Conservation (phyloP, 2,888 invertebrate genomes). For the Trachelus stipa region DNA sequence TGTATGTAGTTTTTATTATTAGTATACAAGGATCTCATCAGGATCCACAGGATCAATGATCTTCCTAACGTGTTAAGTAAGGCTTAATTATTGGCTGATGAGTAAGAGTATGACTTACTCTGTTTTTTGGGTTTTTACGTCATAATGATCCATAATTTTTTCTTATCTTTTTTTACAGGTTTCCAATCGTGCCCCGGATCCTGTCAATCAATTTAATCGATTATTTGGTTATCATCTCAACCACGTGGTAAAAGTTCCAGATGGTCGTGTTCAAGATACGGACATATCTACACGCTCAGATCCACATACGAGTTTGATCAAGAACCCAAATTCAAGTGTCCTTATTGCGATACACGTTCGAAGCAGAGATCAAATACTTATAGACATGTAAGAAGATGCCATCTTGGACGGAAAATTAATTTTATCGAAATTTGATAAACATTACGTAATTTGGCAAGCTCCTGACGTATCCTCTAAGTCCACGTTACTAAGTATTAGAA, state of each 20-base stretch:
- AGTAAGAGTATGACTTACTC: neutral
- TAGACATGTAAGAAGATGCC: conserved; percentile 49
- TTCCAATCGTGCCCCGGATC: neutral
- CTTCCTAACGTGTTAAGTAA: neutral
- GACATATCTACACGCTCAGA: too few species aligned
- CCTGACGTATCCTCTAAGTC: too few species aligned
- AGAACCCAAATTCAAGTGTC: conserved; percentile 43
- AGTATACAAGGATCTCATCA: neutral
- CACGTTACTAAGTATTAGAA: too few species aligned
- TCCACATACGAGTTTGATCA: conserved; percentile 43
- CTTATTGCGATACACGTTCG: conserved; percentile 35
- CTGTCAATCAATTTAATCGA: too few species aligned
- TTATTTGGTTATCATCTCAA: too few species aligned
- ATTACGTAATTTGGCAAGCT: too few species aligned
- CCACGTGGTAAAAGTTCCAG: too few species aligned
- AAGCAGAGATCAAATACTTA: conserved; percentile 31
- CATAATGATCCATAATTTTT: neutral
- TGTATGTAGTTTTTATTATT: neutral
- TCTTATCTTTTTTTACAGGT: neutral
- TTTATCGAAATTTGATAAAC: too few species aligned
- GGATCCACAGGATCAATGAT: too few species aligned
- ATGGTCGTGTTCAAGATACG: too few species aligned
- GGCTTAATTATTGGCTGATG: too few species aligned
- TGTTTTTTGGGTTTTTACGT: neutral
- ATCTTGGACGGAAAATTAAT: conserved; percentile 24